Evolutionary conservation across 2,113 vertebrate genomes (phyloP), one percentile per base, ranked within the genome.

Genomic region (Forbesichthys papilliferus): DNA sequence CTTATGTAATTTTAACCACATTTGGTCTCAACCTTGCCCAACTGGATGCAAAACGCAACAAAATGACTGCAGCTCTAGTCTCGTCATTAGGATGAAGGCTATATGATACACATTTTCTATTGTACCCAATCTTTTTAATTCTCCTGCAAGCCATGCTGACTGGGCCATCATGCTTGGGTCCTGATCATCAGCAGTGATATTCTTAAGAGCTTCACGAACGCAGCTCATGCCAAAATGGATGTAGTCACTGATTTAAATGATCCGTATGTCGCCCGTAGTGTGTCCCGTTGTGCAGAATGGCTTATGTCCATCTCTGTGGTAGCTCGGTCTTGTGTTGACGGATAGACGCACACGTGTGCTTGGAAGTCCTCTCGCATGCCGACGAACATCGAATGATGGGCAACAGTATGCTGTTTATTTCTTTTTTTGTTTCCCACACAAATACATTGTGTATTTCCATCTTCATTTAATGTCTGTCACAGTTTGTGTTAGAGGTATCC

Each of bases 281-380:
- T 74, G 76, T 36, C 75, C 78, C 77, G 70, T 88, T 89, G 84
- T 88, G 85, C 87, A 77, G 82, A 74, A 79, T 73, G 71, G 77
- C 79, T 78, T 71, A 75, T 75, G 79, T 82, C 80, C 75, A 64
- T 87, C 80, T 84, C 80, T 79, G 78, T 86, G 77, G 49, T 63
- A 85, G 81, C 89, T 89, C 87, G 82, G 85, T 86, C 86, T 82
- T 85, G 77, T 85, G 81, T 88, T 79, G 83, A 86, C 83, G 84
- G 48, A 87, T 84, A 57, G 82, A 91, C 82, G 92, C 86, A 92
- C 82, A 79, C 83, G 91, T 92, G 92, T 92, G 91, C 92, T 93
- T 91, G 87, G 78, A 86, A 90, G 90, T 93, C 89, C 89, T 86
- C 87, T 88, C 57, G 89, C 91, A 91, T 93, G 91, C 92, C 91